Conservation (phyloP, 2,797 vertebrate species). For the Lagodon rhomboides region DNA sequence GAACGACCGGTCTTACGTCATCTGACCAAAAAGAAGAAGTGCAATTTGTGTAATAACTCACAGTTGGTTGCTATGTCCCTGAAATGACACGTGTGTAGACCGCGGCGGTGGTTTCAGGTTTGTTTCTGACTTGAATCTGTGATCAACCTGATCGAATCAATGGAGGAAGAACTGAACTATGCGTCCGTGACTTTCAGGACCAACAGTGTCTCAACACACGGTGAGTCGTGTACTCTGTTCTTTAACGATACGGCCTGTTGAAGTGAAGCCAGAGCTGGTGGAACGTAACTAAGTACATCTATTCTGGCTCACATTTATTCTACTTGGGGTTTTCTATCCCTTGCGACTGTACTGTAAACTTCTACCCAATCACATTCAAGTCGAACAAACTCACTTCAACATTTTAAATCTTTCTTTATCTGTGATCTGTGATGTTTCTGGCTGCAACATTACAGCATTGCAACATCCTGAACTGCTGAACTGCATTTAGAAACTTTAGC, state of each 20-base stretch:
- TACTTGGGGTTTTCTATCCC: no score
- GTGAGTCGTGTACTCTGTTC: conserved; percentile 34
- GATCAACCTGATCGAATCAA: background rate
- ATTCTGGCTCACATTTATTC: no score
- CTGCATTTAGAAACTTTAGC: background rate
- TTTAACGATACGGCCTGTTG: no score
- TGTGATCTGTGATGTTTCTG: background rate
- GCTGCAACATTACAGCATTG: background rate
- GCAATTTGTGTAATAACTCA: rapidly evolving
- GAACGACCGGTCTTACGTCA: background rate
- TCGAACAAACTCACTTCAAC: background rate
- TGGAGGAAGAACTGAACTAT: conserved; percentile 74
- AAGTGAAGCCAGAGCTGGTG: background rate
- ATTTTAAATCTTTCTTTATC: no score
- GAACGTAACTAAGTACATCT: background rate
- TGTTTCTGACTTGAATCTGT: background rate
- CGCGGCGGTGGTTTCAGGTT: background rate
- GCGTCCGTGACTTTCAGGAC: conserved; percentile 52
- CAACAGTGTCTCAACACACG: background rate
- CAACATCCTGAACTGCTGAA: background rate
- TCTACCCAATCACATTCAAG: background rate
- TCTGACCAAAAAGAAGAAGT: conserved; percentile 42
- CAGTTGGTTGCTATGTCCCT: rapidly evolving
- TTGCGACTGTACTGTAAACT: background rate
- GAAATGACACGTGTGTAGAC: background rate